phyloP scores from a whole-genome alignment of 2,797 vertebrate genomes.

The Smutsia temminckii region DNA sequence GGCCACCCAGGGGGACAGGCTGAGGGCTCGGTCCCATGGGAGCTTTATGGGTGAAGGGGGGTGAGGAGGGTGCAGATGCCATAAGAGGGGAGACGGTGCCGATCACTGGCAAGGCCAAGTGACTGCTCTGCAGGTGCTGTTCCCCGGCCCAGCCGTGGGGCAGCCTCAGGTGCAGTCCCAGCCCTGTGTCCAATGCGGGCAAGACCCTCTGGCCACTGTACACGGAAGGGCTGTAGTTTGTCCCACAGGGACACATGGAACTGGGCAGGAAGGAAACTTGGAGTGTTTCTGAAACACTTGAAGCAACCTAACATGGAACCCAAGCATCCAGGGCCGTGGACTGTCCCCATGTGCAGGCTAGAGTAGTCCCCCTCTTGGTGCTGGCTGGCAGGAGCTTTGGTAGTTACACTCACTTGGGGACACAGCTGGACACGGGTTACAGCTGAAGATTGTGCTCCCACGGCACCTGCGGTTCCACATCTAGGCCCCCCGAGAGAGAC shows the following conservation, averaged over 20 bases:
- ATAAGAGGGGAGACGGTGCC: neutral
- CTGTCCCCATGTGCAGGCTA: no score
- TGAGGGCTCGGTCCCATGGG: neutral
- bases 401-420: neutral
- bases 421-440: accelerated
- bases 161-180: neutral
- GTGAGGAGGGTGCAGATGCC: neutral
- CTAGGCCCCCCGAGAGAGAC: neutral
- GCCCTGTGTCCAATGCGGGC: neutral
- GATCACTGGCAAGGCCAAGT: neutral
- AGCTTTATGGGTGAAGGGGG: neutral
- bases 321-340: no score
- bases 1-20: neutral
- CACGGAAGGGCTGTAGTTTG: neutral
- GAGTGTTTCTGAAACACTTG: neutral
- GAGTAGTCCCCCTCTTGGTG: neutral
- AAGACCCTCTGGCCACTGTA: neutral
- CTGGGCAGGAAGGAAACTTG: neutral
- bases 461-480: accelerated
- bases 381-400: neutral
- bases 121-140: accelerated
- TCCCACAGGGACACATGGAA: neutral
- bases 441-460: accelerated
- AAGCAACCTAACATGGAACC: neutral
- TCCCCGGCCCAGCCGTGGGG: neutral